phyloP scores from a whole-genome alignment of 1,140 invertebrate species.

The Lycorma delicatula region DNA sequence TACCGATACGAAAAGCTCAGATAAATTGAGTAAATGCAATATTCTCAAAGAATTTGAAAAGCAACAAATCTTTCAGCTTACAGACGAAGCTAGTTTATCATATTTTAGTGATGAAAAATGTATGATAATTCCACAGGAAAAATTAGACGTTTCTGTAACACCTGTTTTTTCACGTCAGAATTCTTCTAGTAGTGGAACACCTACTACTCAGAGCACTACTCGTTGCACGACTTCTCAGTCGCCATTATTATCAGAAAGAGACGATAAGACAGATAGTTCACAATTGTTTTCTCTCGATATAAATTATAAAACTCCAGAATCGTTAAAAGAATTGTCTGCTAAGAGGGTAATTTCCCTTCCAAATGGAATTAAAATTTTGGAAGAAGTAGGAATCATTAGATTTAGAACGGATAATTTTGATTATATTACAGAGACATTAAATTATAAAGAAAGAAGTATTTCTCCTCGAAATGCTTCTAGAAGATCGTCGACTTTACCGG shows the following conservation, averaged over 20 bases:
- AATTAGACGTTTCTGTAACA: constrained; percentile 39
- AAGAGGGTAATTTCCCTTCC: constrained; percentile 4
- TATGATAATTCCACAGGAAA: constrained; percentile 37
- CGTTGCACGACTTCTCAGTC: constrained; percentile 41
- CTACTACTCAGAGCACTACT: constrained; percentile 45
- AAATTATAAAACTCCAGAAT: constrained; percentile 11
- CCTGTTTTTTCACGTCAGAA: constrained; percentile 40
- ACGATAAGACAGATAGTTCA: constrained; percentile 11
- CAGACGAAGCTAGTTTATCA: too few species aligned
- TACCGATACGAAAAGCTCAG: too few species aligned
- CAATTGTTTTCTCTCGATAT: neutral
- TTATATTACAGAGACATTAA: too few species aligned
- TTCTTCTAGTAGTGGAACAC: constrained; percentile 43
- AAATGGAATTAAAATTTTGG: constrained; percentile 9
- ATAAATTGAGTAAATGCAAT: too few species aligned
- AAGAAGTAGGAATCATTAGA: constrained; percentile 6
- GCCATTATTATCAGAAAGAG: constrained; percentile 28
- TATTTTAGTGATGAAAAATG: too few species aligned
- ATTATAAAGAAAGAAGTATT: neutral
- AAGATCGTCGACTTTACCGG: neutral
- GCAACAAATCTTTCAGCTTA: too few species aligned
- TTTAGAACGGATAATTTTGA: neutral
- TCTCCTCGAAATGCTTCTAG: neutral
- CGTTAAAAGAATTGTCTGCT: constrained; percentile 7
- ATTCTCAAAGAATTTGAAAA: too few species aligned